A percentile compares a stretch with the other conserved stretches of the same genome.
Evolutionary conservation across 2,797 vertebrate species (phyloP).

Genomic region (Mustela erminea): DNA sequence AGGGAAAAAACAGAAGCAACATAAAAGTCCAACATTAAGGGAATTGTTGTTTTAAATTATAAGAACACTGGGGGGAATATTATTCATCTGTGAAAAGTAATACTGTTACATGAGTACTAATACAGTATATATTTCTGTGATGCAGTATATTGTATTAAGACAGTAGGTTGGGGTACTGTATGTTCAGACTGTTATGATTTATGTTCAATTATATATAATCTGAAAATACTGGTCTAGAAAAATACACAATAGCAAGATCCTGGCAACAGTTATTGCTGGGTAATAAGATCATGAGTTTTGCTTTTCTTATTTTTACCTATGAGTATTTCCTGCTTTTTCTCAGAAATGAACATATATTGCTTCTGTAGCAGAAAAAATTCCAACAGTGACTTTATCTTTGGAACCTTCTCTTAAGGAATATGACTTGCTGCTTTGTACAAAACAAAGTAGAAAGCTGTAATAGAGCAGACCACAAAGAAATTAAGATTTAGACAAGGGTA

Average conservation of each 20-base stretch:
- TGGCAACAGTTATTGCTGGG: background rate
- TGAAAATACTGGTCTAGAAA: slow-evolving; percentile 34
- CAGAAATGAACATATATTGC: background rate
- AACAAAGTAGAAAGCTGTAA: background rate
- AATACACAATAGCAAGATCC: background rate
- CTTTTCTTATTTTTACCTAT: background rate
- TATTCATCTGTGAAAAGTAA: background rate
- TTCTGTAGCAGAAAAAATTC: background rate
- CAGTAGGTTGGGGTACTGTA: background rate
- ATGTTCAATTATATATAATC: background rate
- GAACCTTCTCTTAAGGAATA: slow-evolving; percentile 11
- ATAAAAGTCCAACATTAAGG: background rate
- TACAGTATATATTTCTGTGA: background rate
- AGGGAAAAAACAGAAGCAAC: background rate
- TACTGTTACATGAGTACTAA: background rate
- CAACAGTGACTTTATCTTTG: background rate
- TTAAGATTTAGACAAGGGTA: background rate
- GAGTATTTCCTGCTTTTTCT: background rate
- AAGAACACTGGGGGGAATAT: background rate
- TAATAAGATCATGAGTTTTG: background rate
- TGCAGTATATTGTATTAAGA: background rate
- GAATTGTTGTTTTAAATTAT: background rate
- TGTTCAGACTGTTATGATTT: background rate
- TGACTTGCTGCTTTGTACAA: background rate
- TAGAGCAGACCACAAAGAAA: background rate